Evolutionary conservation across 2,888 invertebrate genomes (phyloP).

Genomic region (Scelioninae gen. 1): DNA sequence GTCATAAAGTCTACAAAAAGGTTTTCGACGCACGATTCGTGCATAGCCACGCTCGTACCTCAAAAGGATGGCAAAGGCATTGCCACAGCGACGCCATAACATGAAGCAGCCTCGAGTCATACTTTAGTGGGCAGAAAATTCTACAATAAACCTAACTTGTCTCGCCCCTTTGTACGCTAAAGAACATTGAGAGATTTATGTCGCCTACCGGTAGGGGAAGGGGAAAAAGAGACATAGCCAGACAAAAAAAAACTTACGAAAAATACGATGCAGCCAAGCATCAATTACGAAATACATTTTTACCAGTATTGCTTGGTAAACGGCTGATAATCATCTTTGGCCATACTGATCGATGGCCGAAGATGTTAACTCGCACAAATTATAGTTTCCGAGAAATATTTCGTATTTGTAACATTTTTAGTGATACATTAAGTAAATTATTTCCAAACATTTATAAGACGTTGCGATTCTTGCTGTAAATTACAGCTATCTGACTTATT

Average conservation of each 20-base stretch:
- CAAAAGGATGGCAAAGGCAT: conserved; percentile 70
- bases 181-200: conserved; percentile 70
- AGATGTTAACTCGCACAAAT: conserved; percentile 62
- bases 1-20: conserved; percentile 79
- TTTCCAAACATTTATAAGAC: conserved; percentile 27
- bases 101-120: conserved; percentile 74
- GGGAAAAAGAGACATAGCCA: conserved; percentile 61
- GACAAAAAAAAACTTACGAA: conserved; percentile 52
- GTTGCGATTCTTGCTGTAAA: background rate
- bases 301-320: conserved; percentile 60
- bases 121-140: conserved; percentile 84
- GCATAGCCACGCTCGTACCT: conserved; percentile 69
- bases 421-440: conserved; percentile 34
- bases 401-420: conserved; percentile 46
- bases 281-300: conserved; percentile 68
- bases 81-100: conserved; percentile 67
- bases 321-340: conserved; percentile 63
- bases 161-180: conserved; percentile 73
- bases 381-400: conserved; percentile 52
- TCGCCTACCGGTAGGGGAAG: conserved; percentile 63
- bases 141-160: conserved; percentile 81
- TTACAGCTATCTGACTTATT: conserved; percentile 11
- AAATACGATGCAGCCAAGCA: conserved; percentile 67
- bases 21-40: conserved; percentile 68
- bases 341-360: conserved; percentile 52